Evolutionary conservation across 2,797 vertebrate genomes (phyloP).

Genomic region (Notolabrus celidotus): DNA sequence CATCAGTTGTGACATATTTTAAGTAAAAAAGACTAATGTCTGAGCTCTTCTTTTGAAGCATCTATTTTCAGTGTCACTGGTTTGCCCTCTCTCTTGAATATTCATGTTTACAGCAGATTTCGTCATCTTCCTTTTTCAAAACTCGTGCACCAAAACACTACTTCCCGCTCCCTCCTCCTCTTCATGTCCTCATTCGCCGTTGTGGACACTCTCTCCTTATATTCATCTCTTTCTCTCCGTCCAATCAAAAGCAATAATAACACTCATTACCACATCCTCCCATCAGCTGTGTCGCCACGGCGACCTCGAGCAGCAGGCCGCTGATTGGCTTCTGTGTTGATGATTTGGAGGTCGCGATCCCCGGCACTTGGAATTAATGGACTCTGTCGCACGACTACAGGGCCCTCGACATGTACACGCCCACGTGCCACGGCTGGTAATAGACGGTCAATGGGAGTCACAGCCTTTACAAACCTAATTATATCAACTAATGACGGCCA

Average conservation of each 20-base stretch:
- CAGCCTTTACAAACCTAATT: slow-evolving; percentile 75
- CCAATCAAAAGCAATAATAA: slow-evolving; percentile 38
- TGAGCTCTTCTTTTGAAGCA: no score
- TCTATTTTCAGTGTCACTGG: slow-evolving; percentile 22
- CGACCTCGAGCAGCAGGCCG: slow-evolving; percentile 65
- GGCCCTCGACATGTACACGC: slow-evolving; percentile 37
- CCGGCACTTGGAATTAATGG: slow-evolving; percentile 74
- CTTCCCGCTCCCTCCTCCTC: slow-evolving; percentile 5
- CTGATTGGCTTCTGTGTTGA: slow-evolving; percentile 79
- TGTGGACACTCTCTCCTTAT: slow-evolving; percentile 20
- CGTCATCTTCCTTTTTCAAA: background rate
- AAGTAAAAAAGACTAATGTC: no score
- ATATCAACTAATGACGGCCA: slow-evolving; percentile 62
- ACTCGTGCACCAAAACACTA: slow-evolving; percentile 9
- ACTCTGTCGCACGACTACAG: slow-evolving; percentile 60
- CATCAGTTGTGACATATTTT: no score
- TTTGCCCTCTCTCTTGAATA: no score
- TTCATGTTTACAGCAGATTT: background rate
- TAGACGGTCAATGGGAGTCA: slow-evolving; percentile 72
- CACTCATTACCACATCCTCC: slow-evolving; percentile 47
- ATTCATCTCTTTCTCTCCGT: slow-evolving; percentile 1
- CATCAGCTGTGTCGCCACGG: slow-evolving; percentile 54
- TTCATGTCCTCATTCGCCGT: slow-evolving; percentile 25
- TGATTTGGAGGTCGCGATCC: slow-evolving; percentile 71
- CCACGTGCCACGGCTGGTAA: slow-evolving; percentile 56